Evolutionary conservation across 2,113 vertebrate species (phyloP).

Genomic region (Serilophus lunatus): DNA sequence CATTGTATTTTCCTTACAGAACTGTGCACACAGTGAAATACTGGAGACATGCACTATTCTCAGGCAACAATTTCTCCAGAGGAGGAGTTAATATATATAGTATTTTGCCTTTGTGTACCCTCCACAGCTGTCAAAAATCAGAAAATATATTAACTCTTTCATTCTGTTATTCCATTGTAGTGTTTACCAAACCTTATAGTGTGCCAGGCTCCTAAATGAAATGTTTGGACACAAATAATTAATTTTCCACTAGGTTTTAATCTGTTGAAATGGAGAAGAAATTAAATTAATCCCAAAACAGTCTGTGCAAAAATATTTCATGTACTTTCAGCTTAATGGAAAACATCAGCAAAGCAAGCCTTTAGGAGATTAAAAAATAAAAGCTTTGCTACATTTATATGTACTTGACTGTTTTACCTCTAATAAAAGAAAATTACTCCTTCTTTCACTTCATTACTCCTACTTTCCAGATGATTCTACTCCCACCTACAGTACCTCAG

Average conservation of each 20-base stretch:
- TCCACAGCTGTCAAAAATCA: neutral
- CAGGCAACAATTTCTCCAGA: neutral
- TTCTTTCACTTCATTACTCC: neutral
- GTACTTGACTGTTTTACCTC: neutral
- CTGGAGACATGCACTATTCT: neutral
- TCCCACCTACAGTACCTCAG: neutral
- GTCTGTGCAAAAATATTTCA: neutral
- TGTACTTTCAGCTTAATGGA: neutral
- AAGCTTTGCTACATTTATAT: neutral
- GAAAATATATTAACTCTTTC: neutral
- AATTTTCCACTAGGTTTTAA: neutral
- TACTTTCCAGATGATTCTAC: neutral
- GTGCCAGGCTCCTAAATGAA: neutral
- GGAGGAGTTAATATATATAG: neutral
- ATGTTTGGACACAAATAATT: neutral
- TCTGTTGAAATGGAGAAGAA: neutral
- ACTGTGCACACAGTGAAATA: neutral
- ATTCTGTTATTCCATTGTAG: neutral
- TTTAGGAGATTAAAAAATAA: neutral
- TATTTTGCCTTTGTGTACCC: neutral
- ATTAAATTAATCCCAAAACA: neutral
- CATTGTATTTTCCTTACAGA: constrained; percentile 16
- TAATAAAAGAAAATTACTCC: neutral
- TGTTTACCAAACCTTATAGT: neutral
- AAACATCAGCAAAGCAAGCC: neutral